Evolutionary conservation across 1,140 invertebrate species (phyloP).

Genomic region (Lamellibrachia luymesi): DNA sequence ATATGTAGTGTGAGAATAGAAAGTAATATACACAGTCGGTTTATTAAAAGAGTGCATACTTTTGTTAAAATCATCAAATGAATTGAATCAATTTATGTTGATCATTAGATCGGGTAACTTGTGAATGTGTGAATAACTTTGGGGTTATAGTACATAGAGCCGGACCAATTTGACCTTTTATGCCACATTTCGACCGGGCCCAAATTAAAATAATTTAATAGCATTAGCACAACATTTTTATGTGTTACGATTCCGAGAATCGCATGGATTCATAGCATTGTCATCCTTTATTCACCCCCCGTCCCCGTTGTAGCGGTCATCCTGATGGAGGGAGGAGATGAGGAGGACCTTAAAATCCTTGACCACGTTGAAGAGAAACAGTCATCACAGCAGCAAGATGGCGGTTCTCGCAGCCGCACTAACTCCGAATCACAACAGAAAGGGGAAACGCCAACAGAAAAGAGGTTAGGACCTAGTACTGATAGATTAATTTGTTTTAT

Average conservation of each 20-base stretch:
- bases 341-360: constrained; percentile 84
- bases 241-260: no score
- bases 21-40: no score
- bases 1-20: no score
- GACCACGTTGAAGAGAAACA: constrained; percentile 56
- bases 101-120: no score
- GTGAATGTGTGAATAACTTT: not conserved
- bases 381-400: not conserved
- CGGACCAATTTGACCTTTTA: not conserved
- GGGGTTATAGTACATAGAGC: not conserved
- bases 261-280: not conserved
- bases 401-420: constrained; percentile 9
- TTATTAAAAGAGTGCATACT: no score
- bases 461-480: constrained; percentile 12
- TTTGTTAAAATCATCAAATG: no score
- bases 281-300: not conserved
- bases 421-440: not conserved
- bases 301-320: constrained; percentile 75
- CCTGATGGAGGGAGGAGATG: constrained; percentile 93
- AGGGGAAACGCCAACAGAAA: constrained; percentile 42
- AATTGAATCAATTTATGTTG: no score
- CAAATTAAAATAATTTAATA: no score
- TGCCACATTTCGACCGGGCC: no score
- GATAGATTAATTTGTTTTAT: not conserved
- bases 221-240: no score